Base-by-base conservation (phyloP, 2,888 invertebrate genomes). In the Macropis europaea region DNA sequence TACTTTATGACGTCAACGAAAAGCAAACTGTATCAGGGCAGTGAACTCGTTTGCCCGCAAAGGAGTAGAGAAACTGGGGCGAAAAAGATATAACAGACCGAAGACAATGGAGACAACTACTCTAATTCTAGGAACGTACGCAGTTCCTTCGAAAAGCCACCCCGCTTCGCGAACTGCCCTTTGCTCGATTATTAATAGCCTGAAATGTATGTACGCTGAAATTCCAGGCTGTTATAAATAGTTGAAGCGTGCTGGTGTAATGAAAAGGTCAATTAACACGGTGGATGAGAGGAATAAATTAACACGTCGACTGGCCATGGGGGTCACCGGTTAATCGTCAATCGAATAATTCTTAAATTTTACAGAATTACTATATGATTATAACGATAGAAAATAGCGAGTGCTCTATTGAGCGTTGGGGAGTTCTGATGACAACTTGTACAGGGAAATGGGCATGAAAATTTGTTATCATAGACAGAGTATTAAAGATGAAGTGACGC, bases 1-100 rank as follows among this genome's bases (percentile, higher is more conserved):
- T 63, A 52, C 74, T 74, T 57, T 52, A 73, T 86, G 86, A 86
- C 86, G 84, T 86, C 85, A 84, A 73, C 70, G 66, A 56, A 60
- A 61, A 66, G 45, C 52, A 77, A 79, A 82, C 81, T 81, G 82
- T 79, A 82, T 67, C 53, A 62, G 80, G 83, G 68, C 82, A 81
- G 38, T 83, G 86, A 86, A 86, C 86, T 79, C 76, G 34, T 54
- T 71, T 52, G 24, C 34, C 45, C 26, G 40, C 59, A 42, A 38
- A 40, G 15, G 22, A 11, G 24, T 19, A 34, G n/a, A 15, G 43
- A 63, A 64, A 71, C 40, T 59, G 50, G 68, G 70, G n/a, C 59
- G 61, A 50, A 64, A 54, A 36, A 40, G 30, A 24, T 43, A 17
- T 28, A 43, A 66, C 45, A 42, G 40, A 66, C 19, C 15, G 28